Conservation (phyloP, 2,888 invertebrate species). For the Chrysodeixis includens region DNA sequence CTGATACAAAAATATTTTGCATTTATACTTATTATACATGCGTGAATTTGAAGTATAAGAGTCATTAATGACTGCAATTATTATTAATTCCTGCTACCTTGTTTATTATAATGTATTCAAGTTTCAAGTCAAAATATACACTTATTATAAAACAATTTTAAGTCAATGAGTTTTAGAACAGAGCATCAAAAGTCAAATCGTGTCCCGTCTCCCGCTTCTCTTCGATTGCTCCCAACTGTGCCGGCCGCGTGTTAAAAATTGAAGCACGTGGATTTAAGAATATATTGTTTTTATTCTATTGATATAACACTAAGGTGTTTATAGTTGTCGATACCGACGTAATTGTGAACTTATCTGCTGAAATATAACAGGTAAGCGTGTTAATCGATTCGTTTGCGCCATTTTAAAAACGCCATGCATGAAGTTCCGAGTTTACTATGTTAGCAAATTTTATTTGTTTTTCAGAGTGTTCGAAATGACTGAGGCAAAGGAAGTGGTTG, state of each 20-base stretch:
- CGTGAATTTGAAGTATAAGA: no score
- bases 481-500: slow-evolving; percentile 75
- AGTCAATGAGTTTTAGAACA: slow-evolving; percentile 34
- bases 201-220: slow-evolving; percentile 10
- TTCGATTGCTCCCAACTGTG: slow-evolving; percentile 12
- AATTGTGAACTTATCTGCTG: slow-evolving; percentile 13
- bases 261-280: slow-evolving; percentile 69
- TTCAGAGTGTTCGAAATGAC: slow-evolving; percentile 72
- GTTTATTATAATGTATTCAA: no score
- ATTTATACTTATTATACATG: no score
- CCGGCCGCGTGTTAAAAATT: slow-evolving; percentile 66
- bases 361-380: slow-evolving; percentile 29
- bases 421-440: slow-evolving; percentile 6
- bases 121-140: no score
- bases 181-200: slow-evolving; percentile 21
- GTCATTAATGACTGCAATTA: no score
- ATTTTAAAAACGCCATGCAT: slow-evolving; percentile 37
- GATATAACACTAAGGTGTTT: slow-evolving; percentile 10
- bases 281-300: slow-evolving; percentile 30
- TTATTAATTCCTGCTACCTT: no score
- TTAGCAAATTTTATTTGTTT: slow-evolving; percentile 27
- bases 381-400: slow-evolving; percentile 29
- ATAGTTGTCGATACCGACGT: not conserved
- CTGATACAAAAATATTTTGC: no score
- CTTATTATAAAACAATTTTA: no score